phyloP scores from a whole-genome alignment of 2,888 invertebrate genomes.

The Chymomyza procnemis region DNA sequence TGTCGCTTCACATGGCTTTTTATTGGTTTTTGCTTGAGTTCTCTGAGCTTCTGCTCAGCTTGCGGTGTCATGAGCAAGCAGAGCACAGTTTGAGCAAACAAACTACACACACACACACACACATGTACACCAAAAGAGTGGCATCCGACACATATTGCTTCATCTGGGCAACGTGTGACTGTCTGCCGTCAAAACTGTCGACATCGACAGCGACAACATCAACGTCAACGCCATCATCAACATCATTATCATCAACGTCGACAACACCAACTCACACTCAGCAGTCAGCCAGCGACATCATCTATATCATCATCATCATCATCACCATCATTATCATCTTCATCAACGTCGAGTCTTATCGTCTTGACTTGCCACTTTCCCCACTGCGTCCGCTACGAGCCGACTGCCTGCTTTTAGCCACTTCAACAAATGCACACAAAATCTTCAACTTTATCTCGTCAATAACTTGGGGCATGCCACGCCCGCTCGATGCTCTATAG shows the following conservation, averaged over 20 bases:
- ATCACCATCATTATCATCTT: background rate
- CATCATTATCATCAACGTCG: conserved; percentile 34
- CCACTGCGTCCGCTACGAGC: background rate
- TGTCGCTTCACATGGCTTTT: conserved; percentile 61
- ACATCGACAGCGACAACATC: conserved; percentile 32
- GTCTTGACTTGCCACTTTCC: background rate
- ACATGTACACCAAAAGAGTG: background rate
- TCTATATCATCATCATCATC: background rate
- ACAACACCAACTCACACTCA: conserved; percentile 25
- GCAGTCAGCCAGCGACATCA: background rate
- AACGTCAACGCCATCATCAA: conserved; percentile 38
- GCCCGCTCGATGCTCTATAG: background rate
- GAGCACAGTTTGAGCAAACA: conserved; percentile 69
- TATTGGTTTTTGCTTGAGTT: conserved; percentile 56
- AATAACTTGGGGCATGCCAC: conserved; percentile 56
- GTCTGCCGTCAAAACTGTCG: conserved; percentile 42
- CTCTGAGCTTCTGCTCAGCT: background rate
- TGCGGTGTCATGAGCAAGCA: conserved; percentile 68
- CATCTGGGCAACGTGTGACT: conserved; percentile 34
- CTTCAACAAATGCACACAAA: conserved; percentile 70
- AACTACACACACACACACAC: conserved; percentile 55
- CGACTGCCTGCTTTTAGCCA: conserved; percentile 42
- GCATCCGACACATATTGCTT: conserved; percentile 31
- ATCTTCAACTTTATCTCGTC: conserved; percentile 73
- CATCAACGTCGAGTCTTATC: conserved; percentile 4